Evolutionary conservation across 2,113 vertebrate genomes (phyloP), one percentile per base, ranked within the genome.

Genomic region (Poeciliopsis retropinna): DNA sequence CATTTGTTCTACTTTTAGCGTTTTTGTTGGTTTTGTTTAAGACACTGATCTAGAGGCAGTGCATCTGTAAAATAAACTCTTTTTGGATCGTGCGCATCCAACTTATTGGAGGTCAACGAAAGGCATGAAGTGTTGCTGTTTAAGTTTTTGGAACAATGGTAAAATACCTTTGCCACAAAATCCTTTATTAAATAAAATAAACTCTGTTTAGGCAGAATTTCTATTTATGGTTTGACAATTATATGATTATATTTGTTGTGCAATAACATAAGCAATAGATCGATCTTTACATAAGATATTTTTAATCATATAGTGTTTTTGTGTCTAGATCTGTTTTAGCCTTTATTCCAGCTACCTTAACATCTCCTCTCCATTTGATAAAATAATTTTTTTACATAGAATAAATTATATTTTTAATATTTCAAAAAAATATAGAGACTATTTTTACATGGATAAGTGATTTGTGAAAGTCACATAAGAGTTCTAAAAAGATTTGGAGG

Each of bases 351-450:
- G 57, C 32, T 28, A 37, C 13, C 63, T 32, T 67, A 74, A 62
- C 27, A 28, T 71, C 64, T 37, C 54, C 12, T 39, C 72, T 75
- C 27, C 6, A 17, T 88, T 86, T 87, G 84, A 86, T 80, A 89
- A 92, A 91, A 94, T 92, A 89, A 85, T 88, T 83, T 90, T 90
- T 63, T 88, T n/a, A 87, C 61, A 77, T 80, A 71, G 68, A 41
- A 91, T 86, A 83, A 87, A 87, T 83, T 44, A 85, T 89, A 80
- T 89, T 64, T 79, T 90, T 80, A 84, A 92, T 70, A 69, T 75
- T 79, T 83, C 82, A 75, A 83, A 89, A 92, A 86, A 70, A 74
- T 74, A 80, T 44, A 93, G 80, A 89, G 81, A 89, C 57, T 84
- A 62, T 85, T 90, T 75, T 70, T 69, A 74, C 65, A 75, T 61